Conservation (phyloP, 2,888 invertebrate species). For the Polydesmus complanatus region DNA sequence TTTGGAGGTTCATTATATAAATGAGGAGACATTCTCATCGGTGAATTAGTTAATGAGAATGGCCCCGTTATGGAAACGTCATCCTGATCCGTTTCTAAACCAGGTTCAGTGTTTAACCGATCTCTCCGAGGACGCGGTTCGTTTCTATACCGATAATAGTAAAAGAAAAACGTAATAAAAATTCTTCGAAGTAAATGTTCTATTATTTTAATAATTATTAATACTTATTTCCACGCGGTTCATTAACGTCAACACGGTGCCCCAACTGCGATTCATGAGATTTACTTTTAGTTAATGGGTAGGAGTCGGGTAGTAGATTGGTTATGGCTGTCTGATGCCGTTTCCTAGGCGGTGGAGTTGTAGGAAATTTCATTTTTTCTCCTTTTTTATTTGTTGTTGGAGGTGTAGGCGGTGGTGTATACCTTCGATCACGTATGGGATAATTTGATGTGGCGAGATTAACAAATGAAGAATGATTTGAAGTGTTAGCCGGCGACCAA, state of each 20-base stretch:
- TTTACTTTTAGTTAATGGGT: constrained; percentile 70
- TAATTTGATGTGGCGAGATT: constrained; percentile 4
- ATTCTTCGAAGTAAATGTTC: neutral
- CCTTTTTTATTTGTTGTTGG: constrained; percentile 34
- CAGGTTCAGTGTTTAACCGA: constrained; percentile 42
- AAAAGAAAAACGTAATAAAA: neutral
- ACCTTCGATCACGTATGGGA: constrained; percentile 25
- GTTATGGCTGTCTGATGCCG: constrained; percentile 45
- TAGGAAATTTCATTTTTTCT: constrained; percentile 47
- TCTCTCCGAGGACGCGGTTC: constrained; percentile 33
- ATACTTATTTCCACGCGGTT: neutral
- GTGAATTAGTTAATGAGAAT: constrained; percentile 37
- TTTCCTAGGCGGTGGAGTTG: constrained; percentile 66
- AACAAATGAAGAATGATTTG: constrained; percentile 17
- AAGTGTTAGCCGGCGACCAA: constrained; percentile 20
- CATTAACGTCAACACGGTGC: constrained; percentile 40
- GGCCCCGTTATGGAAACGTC: constrained; percentile 28
- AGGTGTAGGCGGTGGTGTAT: constrained; percentile 42
- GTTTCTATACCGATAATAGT: constrained; percentile 22
- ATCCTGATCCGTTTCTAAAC: constrained; percentile 23
- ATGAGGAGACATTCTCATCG: constrained; percentile 18
- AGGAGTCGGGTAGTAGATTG: constrained; percentile 39
- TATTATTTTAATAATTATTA: neutral
- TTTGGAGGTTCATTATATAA: constrained; percentile 7
- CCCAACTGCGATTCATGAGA: constrained; percentile 82